These are phyloP conservation scores for Ecdyonurus torrentis DNA, from an alignment of 2,888 invertebrate genomes.

Conservation along the genomic window DNA sequence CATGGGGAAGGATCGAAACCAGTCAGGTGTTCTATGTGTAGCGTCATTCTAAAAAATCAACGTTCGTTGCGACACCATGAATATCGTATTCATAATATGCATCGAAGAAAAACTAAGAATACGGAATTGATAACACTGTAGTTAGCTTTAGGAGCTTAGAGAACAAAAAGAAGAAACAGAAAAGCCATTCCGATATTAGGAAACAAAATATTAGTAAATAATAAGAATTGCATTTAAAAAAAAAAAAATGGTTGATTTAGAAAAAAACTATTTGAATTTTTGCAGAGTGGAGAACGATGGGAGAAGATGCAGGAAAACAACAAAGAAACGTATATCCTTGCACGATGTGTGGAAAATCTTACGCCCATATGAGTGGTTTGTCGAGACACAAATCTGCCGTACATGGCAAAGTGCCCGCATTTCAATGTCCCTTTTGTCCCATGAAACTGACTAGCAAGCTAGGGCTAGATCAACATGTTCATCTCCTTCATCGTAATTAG, in stretches of 20 bases:
- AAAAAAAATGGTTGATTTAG: no score
- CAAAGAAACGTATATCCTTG: neutral
- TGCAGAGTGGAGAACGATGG: neutral
- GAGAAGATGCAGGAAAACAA: neutral
- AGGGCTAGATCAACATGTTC: no score
- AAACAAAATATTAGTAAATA: no score
- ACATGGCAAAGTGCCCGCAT: neutral
- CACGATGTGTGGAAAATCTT: neutral
- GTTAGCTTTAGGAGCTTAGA: no score
- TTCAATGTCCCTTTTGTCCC: neutral
- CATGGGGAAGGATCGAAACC: neutral
- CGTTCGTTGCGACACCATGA: neutral
- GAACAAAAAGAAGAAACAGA: no score
- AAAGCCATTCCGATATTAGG: no score
- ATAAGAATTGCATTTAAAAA: no score
- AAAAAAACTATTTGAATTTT: no score
- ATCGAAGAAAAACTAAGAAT: no score
- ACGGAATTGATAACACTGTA: no score
- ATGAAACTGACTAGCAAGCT: neutral
- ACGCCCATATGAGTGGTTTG: neutral
- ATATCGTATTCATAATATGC: neutral
- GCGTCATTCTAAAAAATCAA: neutral
- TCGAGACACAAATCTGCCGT: neutral
- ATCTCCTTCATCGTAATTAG: no score
- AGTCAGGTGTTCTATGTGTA: neutral